These are phyloP conservation scores for Botia kubotai DNA, from an alignment of 2,797 vertebrate genomes.

Conservation along the genomic window DNA sequence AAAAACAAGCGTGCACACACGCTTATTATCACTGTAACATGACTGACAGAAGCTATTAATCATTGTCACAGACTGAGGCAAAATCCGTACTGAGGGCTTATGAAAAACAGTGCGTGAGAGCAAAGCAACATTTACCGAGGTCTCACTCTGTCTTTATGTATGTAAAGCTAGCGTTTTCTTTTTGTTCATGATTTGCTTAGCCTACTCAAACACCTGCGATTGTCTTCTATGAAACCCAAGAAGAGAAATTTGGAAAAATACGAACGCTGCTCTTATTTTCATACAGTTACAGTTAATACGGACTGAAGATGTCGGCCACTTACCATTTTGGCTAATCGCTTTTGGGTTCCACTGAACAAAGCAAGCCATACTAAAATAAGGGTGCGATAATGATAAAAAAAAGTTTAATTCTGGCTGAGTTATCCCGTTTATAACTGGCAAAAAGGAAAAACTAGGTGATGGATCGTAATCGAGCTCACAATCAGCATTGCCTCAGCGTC, in stretches of 20 bases:
- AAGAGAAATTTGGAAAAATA: too few species aligned
- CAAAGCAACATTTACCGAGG: slow-evolving; percentile 44
- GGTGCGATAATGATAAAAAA: not conserved
- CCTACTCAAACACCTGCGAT: too few species aligned
- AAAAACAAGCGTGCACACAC: slow-evolving; percentile 15
- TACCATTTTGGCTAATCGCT: too few species aligned
- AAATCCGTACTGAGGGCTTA: slow-evolving; percentile 11
- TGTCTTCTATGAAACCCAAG: too few species aligned
- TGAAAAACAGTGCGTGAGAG: slow-evolving; percentile 33
- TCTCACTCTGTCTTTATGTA: slow-evolving; percentile 19
- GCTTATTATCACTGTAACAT: slow-evolving; percentile 19
- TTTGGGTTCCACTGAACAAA: too few species aligned
- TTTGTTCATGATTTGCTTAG: too few species aligned
- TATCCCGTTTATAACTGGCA: not conserved
- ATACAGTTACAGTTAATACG: too few species aligned
- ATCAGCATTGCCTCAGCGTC: slow-evolving; percentile 45
- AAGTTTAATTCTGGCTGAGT: not conserved
- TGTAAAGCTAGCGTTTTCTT: slow-evolving; percentile 9
- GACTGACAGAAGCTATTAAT: slow-evolving; percentile 53
- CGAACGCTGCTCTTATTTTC: too few species aligned
- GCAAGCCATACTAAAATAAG: not conserved
- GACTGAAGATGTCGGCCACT: too few species aligned
- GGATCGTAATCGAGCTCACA: slow-evolving; percentile 51
- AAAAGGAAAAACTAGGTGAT: slow-evolving; percentile 10
- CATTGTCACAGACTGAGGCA: slow-evolving; percentile 24